phyloP scores from a whole-genome alignment of 2,797 vertebrate genomes.

The Hippocampus kuda region DNA sequence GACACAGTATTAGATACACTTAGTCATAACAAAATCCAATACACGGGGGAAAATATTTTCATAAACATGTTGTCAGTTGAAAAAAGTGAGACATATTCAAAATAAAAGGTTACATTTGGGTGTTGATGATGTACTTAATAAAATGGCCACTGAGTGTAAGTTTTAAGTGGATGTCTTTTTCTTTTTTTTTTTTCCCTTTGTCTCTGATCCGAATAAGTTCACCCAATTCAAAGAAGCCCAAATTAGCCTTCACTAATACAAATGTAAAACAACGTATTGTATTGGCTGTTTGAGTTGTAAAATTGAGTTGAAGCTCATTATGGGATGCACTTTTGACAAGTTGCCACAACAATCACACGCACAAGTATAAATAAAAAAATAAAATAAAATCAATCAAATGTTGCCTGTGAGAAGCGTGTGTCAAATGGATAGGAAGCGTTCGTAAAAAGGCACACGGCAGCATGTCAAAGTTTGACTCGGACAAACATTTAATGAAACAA shows the following conservation, averaged over 20 bases:
- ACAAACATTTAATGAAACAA: slow-evolving; percentile 1
- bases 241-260: background rate
- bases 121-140: background rate
- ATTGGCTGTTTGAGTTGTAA: background rate
- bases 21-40: too few relatives aligned
- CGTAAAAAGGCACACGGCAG: background rate
- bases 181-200: background rate
- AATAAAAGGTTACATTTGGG: background rate
- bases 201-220: background rate
- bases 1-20: too few relatives aligned
- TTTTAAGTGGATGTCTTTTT: background rate
- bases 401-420: background rate
- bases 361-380: background rate
- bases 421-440: background rate
- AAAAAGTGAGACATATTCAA: background rate
- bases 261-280: background rate
- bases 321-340: background rate
- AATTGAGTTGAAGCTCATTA: background rate
- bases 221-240: background rate
- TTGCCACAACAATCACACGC: background rate
- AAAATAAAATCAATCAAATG: too few relatives aligned
- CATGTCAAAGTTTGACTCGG: background rate
- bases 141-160: background rate
- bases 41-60: too few relatives aligned
- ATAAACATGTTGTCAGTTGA: too few relatives aligned